A percentile compares a stretch with the other conserved stretches of the same genome.
These are phyloP conservation scores for Danio aesculapii DNA, from an alignment of 2,797 vertebrate species.

Conservation along the genomic window DNA sequence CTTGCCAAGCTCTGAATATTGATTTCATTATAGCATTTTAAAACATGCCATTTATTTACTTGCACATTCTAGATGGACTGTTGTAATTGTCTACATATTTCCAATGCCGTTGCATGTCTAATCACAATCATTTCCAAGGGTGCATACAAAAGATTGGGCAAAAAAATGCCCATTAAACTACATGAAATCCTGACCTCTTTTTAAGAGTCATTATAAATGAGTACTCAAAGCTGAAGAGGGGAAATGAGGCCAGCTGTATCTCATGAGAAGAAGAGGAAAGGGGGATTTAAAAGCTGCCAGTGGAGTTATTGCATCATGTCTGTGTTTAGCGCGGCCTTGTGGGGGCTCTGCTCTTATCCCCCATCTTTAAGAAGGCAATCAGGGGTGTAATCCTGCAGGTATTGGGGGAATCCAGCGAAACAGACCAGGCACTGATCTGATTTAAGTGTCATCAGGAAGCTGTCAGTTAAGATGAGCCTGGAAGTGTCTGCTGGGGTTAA, in stretches of 20 bases:
- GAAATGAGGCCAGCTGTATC: slow-evolving; percentile 51
- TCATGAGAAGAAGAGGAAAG: slow-evolving; percentile 48
- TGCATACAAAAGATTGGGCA: slow-evolving; percentile 21
- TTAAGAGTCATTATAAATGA: slow-evolving; percentile 42
- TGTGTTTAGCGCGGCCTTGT: slow-evolving; percentile 52
- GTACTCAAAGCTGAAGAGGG: slow-evolving; percentile 37
- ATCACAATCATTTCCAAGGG: slow-evolving; percentile 26
- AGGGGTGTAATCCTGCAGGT: slow-evolving; percentile 55
- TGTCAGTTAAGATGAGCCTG: slow-evolving; percentile 53
- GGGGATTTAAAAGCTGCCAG: slow-evolving; percentile 50
- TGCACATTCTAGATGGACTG: not conserved
- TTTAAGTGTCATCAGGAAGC: slow-evolving; percentile 57
- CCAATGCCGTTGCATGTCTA: slow-evolving; percentile 23
- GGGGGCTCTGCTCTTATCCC: slow-evolving; percentile 43
- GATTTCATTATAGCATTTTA: not conserved
- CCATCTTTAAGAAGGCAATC: slow-evolving; percentile 57
- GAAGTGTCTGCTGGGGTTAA: slow-evolving; percentile 38
- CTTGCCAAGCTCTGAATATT: not conserved
- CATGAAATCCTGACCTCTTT: slow-evolving; percentile 40
- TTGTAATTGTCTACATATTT: slow-evolving; percentile 11
- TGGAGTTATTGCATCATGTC: slow-evolving; percentile 61
- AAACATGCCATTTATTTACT: slow-evolving; percentile 1
- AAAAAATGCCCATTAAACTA: slow-evolving; percentile 33
- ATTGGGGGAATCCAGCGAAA: slow-evolving; percentile 47
- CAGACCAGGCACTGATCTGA: slow-evolving; percentile 53